Base-by-base conservation (phyloP, 2,888 invertebrate species). In the Acleris cristana region DNA sequence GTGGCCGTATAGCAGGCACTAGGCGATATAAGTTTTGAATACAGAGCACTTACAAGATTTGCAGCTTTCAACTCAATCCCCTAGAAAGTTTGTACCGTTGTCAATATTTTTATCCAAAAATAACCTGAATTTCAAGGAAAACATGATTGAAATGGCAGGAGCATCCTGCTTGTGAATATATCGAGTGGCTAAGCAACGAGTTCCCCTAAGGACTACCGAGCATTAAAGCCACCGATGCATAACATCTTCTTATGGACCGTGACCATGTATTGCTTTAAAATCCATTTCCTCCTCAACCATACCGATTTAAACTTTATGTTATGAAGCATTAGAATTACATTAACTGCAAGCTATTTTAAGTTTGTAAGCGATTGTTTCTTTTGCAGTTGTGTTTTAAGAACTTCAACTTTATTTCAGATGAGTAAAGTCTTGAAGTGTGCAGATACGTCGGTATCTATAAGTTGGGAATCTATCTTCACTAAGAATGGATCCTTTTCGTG, bases 61-160 rank as follows among this genome's bases (percentile, higher is more conserved):
- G 34, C 10, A 40, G 14, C 12, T 40, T 40, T 40, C 40, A 40
- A 14, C 14, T 40, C 14, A 40, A 40, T 14, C 14, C 40, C 14
- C 40, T 40, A 40, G 14, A 40, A 40, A 40, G 0, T 14, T 40
- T 14, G 14, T 40, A 40, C 40, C 4, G 14, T 14, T 40, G 14
- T 40, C 26, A 12, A 51, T 23, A 52, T 30, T 57, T 66, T 65
- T 65, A 49, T 57, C 61, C 52, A 56, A 53, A 61, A 61, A 66
- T 62, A 66, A 57, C 61, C 61, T 57, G 61, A 56, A 56, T 62
- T 63, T 54, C 49, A 48, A 54, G 18, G 21, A 48, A 53, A 48
- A 58, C 63, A 67, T 63, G 63, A 63, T 67, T 63, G 67, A 67
- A 67, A 67, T 67, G 67, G 63, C 67, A 67, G 62, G 57, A 53